Percentiles rank a stretch among this genome's conserved stretches.
phyloP scores from a whole-genome alignment of 2,888 invertebrate species.

The Agonopterix alstromeriana region DNA sequence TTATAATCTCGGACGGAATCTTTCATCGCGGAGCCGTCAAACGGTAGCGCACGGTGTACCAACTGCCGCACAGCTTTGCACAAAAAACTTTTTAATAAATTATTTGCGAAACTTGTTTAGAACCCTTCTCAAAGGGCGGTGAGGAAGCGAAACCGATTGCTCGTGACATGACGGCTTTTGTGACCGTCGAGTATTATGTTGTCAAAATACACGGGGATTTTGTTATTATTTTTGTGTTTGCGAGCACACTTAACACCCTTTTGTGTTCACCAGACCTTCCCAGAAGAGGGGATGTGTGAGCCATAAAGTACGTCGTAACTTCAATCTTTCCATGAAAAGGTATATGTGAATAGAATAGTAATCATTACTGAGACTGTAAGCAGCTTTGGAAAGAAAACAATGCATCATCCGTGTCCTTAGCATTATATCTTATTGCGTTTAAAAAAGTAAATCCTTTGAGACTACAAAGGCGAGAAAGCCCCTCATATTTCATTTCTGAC shows the following conservation, averaged over 20 bases:
- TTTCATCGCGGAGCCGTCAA: conserved; percentile 60
- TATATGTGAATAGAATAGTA: conserved; percentile 64
- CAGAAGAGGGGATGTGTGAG: conserved; percentile 61
- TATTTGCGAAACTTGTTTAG: conserved; percentile 71
- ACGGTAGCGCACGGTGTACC: conserved; percentile 62
- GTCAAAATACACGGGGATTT: conserved; percentile 76
- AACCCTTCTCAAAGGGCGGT: conserved; percentile 68
- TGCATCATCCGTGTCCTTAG: conserved; percentile 6
- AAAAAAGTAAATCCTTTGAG: conserved; percentile 15
- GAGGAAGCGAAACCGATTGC: conserved; percentile 71
- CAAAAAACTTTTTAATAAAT: conserved; percentile 65
- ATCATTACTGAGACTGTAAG: conserved; percentile 33
- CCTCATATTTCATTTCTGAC: conserved; percentile 9
- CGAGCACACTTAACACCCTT: conserved; percentile 72
- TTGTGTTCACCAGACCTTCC: conserved; percentile 55
- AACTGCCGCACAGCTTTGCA: conserved; percentile 36
- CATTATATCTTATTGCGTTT: conserved; percentile 10
- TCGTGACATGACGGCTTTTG: conserved; percentile 68
- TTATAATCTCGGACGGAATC: conserved; percentile 67
- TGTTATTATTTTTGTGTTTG: conserved; percentile 76
- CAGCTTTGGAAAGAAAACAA: conserved; percentile 31
- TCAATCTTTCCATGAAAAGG: conserved; percentile 56
- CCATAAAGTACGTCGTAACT: conserved; percentile 52
- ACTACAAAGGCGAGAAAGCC: neutral
- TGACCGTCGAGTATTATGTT: conserved; percentile 73